Percentiles rank a stretch among this genome's conserved stretches.
Conservation (phyloP, 2,113 vertebrate species). For the Sylvia atricapilla region DNA sequence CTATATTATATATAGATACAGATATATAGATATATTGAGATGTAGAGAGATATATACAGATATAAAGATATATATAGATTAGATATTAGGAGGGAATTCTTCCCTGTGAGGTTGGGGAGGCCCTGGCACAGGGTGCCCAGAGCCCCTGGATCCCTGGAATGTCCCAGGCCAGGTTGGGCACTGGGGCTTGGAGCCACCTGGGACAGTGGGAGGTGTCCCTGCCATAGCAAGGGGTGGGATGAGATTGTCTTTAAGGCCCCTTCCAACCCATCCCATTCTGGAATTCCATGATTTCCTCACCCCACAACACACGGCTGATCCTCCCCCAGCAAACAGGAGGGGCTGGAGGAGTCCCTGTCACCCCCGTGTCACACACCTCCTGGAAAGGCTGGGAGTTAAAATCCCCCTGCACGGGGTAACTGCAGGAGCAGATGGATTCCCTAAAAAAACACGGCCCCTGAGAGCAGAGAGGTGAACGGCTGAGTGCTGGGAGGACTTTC, state of each 20-base stretch:
- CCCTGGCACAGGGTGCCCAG: neutral
- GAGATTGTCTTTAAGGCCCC: fast-evolving
- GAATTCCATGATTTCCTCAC: neutral
- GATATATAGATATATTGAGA: too few species aligned
- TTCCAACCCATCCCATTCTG: neutral
- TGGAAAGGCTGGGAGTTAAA: neutral
- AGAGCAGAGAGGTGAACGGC: neutral
- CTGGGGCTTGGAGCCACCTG: neutral
- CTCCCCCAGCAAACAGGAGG: neutral
- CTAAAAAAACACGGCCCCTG: neutral
- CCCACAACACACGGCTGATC: neutral
- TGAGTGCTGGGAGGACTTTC: neutral
- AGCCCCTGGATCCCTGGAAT: neutral
- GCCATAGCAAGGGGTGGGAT: neutral
- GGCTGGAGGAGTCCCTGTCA: neutral
- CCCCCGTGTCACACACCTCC: fast-evolving
- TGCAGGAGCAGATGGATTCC: neutral
- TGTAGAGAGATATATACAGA: too few species aligned
- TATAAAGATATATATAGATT: neutral
- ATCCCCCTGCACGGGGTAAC: neutral
- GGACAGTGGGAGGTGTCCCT: fast-evolving
- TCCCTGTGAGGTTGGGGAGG: neutral
- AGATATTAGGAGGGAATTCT: neutral
- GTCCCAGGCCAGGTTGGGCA: fast-evolving
- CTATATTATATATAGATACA: too few species aligned